Evolutionary conservation across 2,888 invertebrate genomes (phyloP), one percentile per base, ranked within the genome.

Genomic region (Suillia variegata): DNA sequence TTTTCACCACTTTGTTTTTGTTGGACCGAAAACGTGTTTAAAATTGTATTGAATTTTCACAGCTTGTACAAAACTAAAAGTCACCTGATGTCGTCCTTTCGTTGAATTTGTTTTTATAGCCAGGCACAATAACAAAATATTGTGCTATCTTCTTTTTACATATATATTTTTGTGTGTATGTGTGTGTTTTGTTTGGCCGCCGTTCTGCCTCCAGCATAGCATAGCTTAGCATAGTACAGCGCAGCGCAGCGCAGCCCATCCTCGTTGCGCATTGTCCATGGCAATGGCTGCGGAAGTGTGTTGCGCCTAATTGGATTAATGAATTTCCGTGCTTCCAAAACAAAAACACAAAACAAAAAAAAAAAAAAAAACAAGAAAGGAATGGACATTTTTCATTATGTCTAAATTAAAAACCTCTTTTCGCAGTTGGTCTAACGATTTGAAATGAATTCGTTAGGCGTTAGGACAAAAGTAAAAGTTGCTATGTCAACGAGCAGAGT

Each of bases 291-390:
- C 20, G 12, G 38, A 13, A n/a, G 38, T 8, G 38, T 45, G 45
- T 18, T 45, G 45, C 45, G 45, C 45, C 45, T 45, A 45, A 45
- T 17, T 45, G 45, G 45, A 18, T 17, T 45, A 45, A 45, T 45
- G 45, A 45, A 45, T 45, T n/a, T n/a, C n/a, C 13, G 45, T 20
- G 45, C 45, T 20, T 5, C 45, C 17, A 38, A n/a, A n/a, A n/a
- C n/a, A n/a, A n/a, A n/a, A n/a, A n/a, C n/a, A n/a, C n/a, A n/a
- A n/a, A n/a, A n/a, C n/a, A n/a, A n/a, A n/a, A n/a, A n/a, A n/a
- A n/a, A n/a, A n/a, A n/a, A n/a, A n/a, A n/a, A n/a, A n/a, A n/a
- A n/a, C n/a, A n/a, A n/a, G n/a, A n/a, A n/a, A n/a, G n/a, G 38
- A 13, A 4, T 38, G 8, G 8, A 38, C 38, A 8, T 38, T 38